A percentile compares a stretch with the other conserved stretches of the same genome.
phyloP scores from a whole-genome alignment of 2,888 invertebrate genomes.

The Xestia c-nigrum region DNA sequence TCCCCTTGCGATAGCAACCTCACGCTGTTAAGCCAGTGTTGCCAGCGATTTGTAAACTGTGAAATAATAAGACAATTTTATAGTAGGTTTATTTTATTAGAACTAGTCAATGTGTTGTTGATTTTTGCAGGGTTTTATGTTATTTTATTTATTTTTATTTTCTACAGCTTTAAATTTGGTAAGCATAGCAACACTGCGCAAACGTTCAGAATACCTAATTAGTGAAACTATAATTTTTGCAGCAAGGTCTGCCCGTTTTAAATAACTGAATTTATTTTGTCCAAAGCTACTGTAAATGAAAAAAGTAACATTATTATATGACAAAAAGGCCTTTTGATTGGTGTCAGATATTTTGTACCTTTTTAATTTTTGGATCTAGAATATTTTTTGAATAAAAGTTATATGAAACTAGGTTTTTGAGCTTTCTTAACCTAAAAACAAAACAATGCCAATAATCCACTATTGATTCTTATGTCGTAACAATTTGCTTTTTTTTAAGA shows the following conservation, averaged over 20 bases:
- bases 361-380: not conserved
- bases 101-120: not conserved
- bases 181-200: conserved; percentile 26
- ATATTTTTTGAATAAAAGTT: not conserved
- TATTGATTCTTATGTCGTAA: not conserved
- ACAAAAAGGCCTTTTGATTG: too few species aligned
- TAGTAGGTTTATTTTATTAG: not conserved
- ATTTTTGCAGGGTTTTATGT: not conserved
- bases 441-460: not conserved
- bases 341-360: rapidly evolving
- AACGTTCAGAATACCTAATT: conserved; percentile 44
- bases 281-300: not conserved
- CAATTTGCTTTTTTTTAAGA: not conserved
- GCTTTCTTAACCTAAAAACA: not conserved
- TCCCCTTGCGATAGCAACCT: conserved; percentile 41
- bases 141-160: not conserved
- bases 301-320: not conserved
- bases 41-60: not conserved
- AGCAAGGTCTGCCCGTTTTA: not conserved
- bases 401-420: conserved; percentile 12
- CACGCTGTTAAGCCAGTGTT: conserved; percentile 9
- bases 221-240: not conserved
- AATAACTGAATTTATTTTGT: not conserved
- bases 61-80: not conserved
- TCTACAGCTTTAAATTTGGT: not conserved